Base-by-base conservation (phyloP, 2,888 invertebrate species). In the Physocephala rufipes region DNA sequence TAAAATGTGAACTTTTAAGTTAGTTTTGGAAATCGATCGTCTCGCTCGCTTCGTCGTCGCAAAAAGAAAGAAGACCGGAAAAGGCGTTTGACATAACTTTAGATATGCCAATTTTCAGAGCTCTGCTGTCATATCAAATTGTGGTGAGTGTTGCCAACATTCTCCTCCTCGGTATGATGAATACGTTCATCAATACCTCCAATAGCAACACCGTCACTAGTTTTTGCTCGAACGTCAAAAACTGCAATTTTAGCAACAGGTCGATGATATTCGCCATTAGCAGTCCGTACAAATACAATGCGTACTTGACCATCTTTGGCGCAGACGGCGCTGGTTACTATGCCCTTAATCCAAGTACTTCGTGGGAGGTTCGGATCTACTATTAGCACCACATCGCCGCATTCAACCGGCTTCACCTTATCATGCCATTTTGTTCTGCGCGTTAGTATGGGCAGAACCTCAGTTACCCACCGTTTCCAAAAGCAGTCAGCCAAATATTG, bases 401-500 rank as follows among this genome's bases (percentile, higher is more conserved):
- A 45, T 26, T 71, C 9, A 45, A 76, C 67, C 2, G 72, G 73
- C 36, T 72, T 72, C 21, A 70, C 72, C 13, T 36, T 36, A 9
- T 36, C 36, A 9, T 36, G 36, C 36, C 36, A 36, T 9, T 36
- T 36, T 9, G 73, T 65, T 43, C 72, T 63, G 19, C 66, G 66
- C 0, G 75, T 73, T 36, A 79, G 58, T 2, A 74, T 76, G 7
- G 79, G 79, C 1, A 80, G 61, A 47, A 79, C 76, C 51, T 79
- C 82, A 72, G 81, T 80, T 74, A 78, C 24, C 80, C 80, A 82
- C 3, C 79, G 51, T 9, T 45, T 61, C 80, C 79, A 81, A 58
- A 80, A 79, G 65, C 61, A 70, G 51, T 79, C 77, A 0, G 79
- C 71, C 1, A 78, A 59, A 9, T 74, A 61, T 64, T 77, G 75